Conservation (phyloP, 2,888 invertebrate species). For the Nasonovia ribisnigri region DNA sequence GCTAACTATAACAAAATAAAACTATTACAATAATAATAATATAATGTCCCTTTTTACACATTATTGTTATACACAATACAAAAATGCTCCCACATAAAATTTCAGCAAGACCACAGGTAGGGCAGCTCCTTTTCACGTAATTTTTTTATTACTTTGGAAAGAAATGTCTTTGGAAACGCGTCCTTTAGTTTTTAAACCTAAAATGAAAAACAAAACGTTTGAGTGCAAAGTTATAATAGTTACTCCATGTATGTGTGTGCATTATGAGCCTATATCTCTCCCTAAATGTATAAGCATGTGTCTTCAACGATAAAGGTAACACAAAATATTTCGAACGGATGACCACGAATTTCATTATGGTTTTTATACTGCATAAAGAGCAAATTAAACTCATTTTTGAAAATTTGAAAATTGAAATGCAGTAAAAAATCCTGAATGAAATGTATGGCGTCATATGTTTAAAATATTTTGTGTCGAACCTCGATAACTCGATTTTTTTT, state of each 20-base stretch:
- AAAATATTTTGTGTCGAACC: too few relatives aligned
- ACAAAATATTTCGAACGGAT: too few relatives aligned
- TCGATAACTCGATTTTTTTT: too few relatives aligned
- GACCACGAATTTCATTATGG: too few relatives aligned
- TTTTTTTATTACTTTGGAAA: conserved; percentile 13
- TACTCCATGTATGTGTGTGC: too few relatives aligned
- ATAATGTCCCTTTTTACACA: background rate
- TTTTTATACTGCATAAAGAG: too few relatives aligned
- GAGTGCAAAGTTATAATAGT: background rate
- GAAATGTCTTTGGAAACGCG: background rate
- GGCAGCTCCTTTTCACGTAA: background rate
- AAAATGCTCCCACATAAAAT: background rate
- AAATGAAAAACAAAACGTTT: conserved; percentile 27
- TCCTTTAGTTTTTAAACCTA: conserved; percentile 15
- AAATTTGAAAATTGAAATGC: too few relatives aligned
- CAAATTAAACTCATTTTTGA: too few relatives aligned
- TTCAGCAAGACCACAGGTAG: background rate
- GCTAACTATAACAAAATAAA: background rate
- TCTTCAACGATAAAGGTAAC: too few relatives aligned
- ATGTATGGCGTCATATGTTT: too few relatives aligned
- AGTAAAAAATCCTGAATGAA: too few relatives aligned
- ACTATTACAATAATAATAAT: background rate
- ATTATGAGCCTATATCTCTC: background rate
- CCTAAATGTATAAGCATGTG: too few relatives aligned
- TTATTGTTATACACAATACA: background rate